A percentile compares a stretch with the other conserved stretches of the same genome.
These are phyloP conservation scores for Tinea trinotella DNA, from an alignment of 2,888 invertebrate species.

Conservation along the genomic window DNA sequence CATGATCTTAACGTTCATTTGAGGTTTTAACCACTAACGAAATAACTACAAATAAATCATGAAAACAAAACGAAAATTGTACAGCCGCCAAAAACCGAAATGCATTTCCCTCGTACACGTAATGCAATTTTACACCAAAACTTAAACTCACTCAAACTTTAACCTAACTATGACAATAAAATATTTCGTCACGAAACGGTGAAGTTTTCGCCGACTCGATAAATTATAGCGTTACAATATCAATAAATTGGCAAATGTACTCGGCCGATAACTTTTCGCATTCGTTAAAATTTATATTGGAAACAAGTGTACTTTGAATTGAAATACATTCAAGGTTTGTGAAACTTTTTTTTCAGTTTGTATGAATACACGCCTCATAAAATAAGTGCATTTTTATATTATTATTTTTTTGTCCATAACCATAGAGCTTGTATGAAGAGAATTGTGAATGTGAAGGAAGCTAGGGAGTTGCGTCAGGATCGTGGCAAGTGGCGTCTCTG, in stretches of 20 bases:
- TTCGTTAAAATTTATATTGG: slow-evolving; percentile 2
- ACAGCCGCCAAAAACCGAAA: slow-evolving; percentile 45
- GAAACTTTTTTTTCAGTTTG: not conserved
- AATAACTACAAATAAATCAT: slow-evolving; percentile 8
- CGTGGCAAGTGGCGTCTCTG: no score
- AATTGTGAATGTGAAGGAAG: no score
- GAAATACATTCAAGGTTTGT: not conserved
- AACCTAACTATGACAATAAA: slow-evolving; percentile 29
- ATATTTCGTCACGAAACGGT: slow-evolving; percentile 40
- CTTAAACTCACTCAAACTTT: slow-evolving; percentile 38
- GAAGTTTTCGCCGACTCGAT: slow-evolving; percentile 35
- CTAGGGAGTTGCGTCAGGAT: no score
- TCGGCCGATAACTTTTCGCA: slow-evolving; percentile 8
- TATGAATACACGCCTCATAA: no score
- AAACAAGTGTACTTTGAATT: not conserved
- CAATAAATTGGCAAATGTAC: slow-evolving; percentile 5
- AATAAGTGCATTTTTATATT: no score
- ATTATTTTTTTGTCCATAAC: no score
- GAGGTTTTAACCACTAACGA: slow-evolving; percentile 7
- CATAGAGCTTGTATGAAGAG: no score
- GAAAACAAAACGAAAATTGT: slow-evolving; percentile 52
- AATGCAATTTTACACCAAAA: slow-evolving; percentile 46
- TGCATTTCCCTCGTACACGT: slow-evolving; percentile 59
- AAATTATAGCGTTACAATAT: slow-evolving; percentile 38
- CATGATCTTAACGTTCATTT: not conserved